Base-by-base conservation (phyloP, 1,140 invertebrate genomes). In the Penaeus indicus region DNA sequence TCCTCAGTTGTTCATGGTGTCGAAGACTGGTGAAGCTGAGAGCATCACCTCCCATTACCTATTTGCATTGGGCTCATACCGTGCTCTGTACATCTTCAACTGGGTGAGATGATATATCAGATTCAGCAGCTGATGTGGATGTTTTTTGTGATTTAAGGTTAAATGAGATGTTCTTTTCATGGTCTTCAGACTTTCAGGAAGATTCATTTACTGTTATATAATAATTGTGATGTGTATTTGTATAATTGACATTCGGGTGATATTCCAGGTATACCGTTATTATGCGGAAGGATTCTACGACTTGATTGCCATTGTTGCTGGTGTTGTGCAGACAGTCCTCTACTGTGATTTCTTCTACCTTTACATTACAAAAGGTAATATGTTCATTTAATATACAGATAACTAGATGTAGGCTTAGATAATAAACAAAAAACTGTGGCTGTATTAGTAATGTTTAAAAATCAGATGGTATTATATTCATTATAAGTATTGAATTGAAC, bases 281-380 rank as follows among this genome's bases (percentile, higher is more conserved):
- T 97, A 98, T 92, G 95, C 95, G 79, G 98, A 99, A 93, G 95
- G 95, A 84, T 97, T 98, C 93, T 98, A 97, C 92, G 98, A 99
- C 94, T 93, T 98, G 89, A 99, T 99, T 93, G 98, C 98, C 72
- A 98, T 99, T 91, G 96, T 99, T 63, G 97, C 99, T 92, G 99
- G 99, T 90, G 95, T 98, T 87, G 96, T 99, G 62, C 99, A 99
- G 93, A 99, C 99, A 61, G 96, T 99, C 85, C 95, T 99, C 60
- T 99, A 99, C 94, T 99, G 98, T 94, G 99, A 99, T 94, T 99
- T 99, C 95, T 99, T 99, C 94, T 99, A 99, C 94, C 95, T 99
- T 84, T 99, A 99, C 93, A 97, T 99, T 93, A 99, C 98, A 92
- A 99, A 99, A 98, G 97, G 97, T 97, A 94, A 93, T 84, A 85